Evolutionary conservation across 2,797 vertebrate genomes (phyloP).

Genomic region (Leucoraja ocellata): DNA sequence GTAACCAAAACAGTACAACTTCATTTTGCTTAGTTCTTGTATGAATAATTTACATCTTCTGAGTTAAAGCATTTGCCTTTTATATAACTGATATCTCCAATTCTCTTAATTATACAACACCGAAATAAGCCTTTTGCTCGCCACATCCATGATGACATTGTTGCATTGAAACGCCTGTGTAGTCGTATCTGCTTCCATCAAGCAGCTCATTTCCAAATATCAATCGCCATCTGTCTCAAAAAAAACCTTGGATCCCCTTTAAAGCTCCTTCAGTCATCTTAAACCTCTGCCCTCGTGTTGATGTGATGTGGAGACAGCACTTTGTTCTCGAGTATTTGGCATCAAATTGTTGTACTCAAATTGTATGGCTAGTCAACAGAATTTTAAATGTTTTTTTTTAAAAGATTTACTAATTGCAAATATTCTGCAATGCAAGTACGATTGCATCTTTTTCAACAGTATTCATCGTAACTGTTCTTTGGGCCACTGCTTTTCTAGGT

Average conservation of each 20-base stretch:
- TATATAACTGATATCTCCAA: not conserved
- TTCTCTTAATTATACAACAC: not conserved
- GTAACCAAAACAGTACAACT: no score
- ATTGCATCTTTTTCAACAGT: not conserved
- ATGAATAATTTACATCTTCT: not conserved
- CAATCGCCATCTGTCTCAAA: no score
- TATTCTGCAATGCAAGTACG: not conserved
- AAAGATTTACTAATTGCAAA: not conserved
- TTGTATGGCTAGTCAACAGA: not conserved
- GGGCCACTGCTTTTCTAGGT: slow-evolving; percentile 56
- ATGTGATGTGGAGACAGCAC: no score
- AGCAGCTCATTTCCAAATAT: no score
- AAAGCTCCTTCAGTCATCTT: not conserved
- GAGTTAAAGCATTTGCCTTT: not conserved
- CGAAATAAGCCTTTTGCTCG: no score
- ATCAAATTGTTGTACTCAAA: not conserved
- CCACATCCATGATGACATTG: no score
- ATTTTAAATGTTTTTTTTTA: not conserved
- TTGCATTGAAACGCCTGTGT: no score
- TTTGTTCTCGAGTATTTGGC: not conserved
- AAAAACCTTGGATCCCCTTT: no score
- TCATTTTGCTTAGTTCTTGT: not conserved
- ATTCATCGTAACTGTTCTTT: not conserved
- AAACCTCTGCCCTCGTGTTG: no score
- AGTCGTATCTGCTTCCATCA: no score